Evolutionary conservation across 2,113 vertebrate species (phyloP).

Genomic region (Aythya baeri): DNA sequence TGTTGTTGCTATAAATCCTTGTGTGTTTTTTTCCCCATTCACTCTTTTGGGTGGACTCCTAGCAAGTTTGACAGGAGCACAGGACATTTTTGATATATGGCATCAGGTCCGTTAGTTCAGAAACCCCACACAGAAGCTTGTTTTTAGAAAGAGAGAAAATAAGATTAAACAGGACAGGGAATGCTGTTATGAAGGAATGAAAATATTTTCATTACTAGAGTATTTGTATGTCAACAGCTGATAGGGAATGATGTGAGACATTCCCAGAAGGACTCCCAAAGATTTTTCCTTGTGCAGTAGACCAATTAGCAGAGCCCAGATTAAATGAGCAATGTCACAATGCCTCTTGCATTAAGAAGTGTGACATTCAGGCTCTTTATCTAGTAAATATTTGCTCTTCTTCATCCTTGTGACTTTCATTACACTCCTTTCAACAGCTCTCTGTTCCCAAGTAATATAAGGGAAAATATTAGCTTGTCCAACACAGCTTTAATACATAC

Average conservation of each 20-base stretch:
- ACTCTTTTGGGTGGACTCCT: slow-evolving; percentile 14
- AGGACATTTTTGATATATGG: background rate
- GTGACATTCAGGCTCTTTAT: slow-evolving; percentile 18
- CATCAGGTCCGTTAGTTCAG: background rate
- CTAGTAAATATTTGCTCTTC: slow-evolving; percentile 31
- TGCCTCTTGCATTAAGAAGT: slow-evolving; percentile 25
- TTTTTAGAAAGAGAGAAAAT: slow-evolving; percentile 82
- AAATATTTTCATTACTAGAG: slow-evolving; percentile 92
- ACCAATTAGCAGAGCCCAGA: slow-evolving; percentile 60
- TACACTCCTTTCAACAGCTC: background rate
- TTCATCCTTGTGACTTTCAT: background rate
- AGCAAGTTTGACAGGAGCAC: background rate
- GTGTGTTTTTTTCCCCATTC: background rate
- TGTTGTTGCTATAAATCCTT: slow-evolving; percentile 18
- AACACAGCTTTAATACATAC: background rate
- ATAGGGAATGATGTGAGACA: slow-evolving; percentile 78
- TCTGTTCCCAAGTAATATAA: background rate
- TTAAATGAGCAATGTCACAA: slow-evolving; percentile 54
- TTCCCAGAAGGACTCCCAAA: slow-evolving; percentile 80
- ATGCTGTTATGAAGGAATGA: slow-evolving; percentile 85
- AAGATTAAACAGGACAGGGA: slow-evolving; percentile 82
- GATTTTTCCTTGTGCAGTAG: slow-evolving; percentile 41
- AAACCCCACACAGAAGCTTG: slow-evolving; percentile 85
- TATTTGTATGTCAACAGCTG: slow-evolving; percentile 90
- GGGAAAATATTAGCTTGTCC: background rate